Base-by-base conservation (phyloP, 2,888 invertebrate genomes). In the Lycocerus yunnanus region DNA sequence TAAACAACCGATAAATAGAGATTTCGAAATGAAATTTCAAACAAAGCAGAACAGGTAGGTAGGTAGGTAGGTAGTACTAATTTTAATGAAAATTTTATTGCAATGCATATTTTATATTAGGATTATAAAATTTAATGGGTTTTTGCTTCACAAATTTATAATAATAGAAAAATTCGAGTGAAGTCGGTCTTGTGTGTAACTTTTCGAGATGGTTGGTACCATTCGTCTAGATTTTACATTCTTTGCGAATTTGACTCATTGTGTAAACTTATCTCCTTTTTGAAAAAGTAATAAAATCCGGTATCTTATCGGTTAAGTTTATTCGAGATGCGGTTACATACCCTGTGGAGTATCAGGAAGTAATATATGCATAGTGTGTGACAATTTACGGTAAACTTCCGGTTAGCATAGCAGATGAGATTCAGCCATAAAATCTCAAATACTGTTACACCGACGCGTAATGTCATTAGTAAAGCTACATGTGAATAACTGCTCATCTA, bases 391-490 rank as follows among this genome's bases (percentile, higher is more conserved):
- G 76, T 76, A 76, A 70, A 73, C 71, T 76, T 76, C 76, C 76
- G 66, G 76, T 76, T 67, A 67, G 66, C 61, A 69, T 69, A 72
- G 59, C 63, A 73, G 76, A 76, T 76, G 69, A 73, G 65, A 16
- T 69, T 67, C 58, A 70, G 67, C 65, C 58, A 66, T 70, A 69
- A 75, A 69, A 71, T 73, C 70, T 69, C 27, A 63, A 66, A 77
- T 77, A 78, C 79, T 78, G 78, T 79, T 78, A 78, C 78, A 70
- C 76, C 75, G 58, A 76, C 77, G 78, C 76, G 66, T 69, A 76
- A 76, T 77, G 75, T 77, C 74, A 78, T 77, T 78, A 78, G 67
- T 66, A 71, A 68, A 72, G 69, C 74, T 71, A 74, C 74, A 77
- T 78, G 76, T 78, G 77, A 70, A 77, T 68, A 73, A 79, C 77